Percentiles rank a stretch among this genome's conserved stretches.
Evolutionary conservation across 2,797 vertebrate genomes (phyloP).

Genomic region (Apogon talboti): DNA sequence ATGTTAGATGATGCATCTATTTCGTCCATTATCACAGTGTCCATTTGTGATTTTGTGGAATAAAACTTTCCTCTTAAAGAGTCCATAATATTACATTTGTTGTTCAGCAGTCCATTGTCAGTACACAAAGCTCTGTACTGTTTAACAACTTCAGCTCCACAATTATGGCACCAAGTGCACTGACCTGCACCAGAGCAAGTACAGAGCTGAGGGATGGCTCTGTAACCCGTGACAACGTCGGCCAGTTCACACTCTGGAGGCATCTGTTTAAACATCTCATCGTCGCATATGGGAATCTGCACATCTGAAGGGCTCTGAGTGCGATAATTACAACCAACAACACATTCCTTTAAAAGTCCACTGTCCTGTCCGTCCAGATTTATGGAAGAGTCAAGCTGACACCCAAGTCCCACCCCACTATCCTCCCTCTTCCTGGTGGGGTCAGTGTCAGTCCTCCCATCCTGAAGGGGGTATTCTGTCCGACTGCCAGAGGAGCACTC

Average conservation of each 20-base stretch:
- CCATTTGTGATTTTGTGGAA: slow-evolving; percentile 49
- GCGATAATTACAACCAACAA: slow-evolving; percentile 61
- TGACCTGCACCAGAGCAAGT: slow-evolving; percentile 74
- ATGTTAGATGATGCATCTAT: slow-evolving; percentile 2
- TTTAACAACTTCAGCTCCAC: slow-evolving; percentile 27
- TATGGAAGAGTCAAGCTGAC: slow-evolving; percentile 49
- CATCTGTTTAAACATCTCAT: slow-evolving; percentile 37
- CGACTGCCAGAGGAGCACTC: slow-evolving; percentile 61
- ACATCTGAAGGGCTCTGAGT: slow-evolving; percentile 64
- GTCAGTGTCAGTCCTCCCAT: slow-evolving; percentile 25
- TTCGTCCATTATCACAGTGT: slow-evolving; percentile 49
- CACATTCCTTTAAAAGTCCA: slow-evolving; percentile 31
- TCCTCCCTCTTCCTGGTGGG: slow-evolving; percentile 51
- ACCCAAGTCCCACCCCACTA: slow-evolving; percentile 69
- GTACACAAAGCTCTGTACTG: slow-evolving; percentile 38
- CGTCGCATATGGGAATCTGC: slow-evolving; percentile 30
- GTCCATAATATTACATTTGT: slow-evolving; percentile 34
- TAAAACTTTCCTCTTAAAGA: slow-evolving; percentile 37
- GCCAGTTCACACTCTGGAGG: slow-evolving; percentile 50
- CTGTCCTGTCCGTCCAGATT: slow-evolving; percentile 58
- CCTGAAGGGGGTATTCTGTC: slow-evolving; percentile 55
- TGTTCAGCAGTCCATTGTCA: slow-evolving; percentile 27
- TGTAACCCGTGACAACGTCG: slow-evolving; percentile 70
- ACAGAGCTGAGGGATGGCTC: slow-evolving; percentile 67
- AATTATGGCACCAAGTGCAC: slow-evolving; percentile 79